These are phyloP conservation scores for Ispidina lecontei DNA, from an alignment of 2,797 vertebrate species.

Conservation along the genomic window DNA sequence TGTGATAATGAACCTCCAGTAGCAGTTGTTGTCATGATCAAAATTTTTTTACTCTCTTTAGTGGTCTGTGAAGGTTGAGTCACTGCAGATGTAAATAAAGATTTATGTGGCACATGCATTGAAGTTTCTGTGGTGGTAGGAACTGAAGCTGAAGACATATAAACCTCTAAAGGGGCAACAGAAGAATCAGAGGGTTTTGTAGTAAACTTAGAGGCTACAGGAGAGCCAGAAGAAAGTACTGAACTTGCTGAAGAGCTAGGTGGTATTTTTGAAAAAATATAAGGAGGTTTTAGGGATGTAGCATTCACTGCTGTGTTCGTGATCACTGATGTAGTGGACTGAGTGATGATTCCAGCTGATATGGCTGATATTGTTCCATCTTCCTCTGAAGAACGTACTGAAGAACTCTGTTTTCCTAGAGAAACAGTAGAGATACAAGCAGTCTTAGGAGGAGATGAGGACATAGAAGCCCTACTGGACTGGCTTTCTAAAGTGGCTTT, in stretches of 20 bases:
- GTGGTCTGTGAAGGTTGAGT: background rate
- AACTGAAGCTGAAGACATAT: constrained; percentile 23
- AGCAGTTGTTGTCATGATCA: background rate
- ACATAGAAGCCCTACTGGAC: background rate
- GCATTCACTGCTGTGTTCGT: background rate
- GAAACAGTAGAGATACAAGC: constrained; percentile 19
- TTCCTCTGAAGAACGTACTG: constrained; percentile 11
- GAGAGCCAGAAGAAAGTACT: constrained; percentile 10
- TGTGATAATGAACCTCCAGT: constrained; percentile 6
- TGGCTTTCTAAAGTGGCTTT: constrained; percentile 3
- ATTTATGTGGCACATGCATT: background rate
- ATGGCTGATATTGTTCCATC: background rate
- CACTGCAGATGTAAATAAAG: constrained; percentile 15
- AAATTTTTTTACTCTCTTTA: background rate
- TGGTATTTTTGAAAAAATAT: constrained; percentile 25
- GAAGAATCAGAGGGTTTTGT: constrained; percentile 21
- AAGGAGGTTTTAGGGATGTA: constrained; percentile 24
- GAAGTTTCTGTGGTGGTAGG: constrained; percentile 9
- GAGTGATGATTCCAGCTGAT: background rate
- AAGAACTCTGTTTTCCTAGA: constrained; percentile 54
- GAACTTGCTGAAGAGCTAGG: constrained; percentile 32
- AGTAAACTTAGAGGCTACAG: background rate
- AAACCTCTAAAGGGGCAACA: background rate
- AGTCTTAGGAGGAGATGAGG: constrained; percentile 1
- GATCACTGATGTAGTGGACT: background rate